These are phyloP conservation scores for Baryphthengus martii DNA, from an alignment of 2,113 vertebrate genomes.

Conservation along the genomic window DNA sequence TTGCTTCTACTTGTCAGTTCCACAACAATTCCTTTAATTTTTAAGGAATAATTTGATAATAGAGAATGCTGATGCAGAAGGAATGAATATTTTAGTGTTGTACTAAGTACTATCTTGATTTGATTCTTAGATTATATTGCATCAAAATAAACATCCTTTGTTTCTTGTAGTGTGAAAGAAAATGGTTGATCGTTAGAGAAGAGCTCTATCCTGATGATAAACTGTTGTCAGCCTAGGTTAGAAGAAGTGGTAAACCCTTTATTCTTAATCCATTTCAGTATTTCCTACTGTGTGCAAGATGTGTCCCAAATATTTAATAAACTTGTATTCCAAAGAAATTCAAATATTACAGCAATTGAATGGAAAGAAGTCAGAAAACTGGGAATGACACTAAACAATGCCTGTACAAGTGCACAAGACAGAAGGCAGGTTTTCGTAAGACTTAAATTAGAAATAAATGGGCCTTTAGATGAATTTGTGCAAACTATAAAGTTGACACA, in stretches of 20 bases:
- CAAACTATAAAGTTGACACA: neutral
- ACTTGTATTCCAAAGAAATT: neutral
- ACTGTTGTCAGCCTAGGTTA: neutral
- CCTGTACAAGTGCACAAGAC: neutral
- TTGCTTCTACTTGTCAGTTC: neutral
- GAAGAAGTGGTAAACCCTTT: neutral
- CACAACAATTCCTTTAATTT: neutral
- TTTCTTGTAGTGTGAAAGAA: neutral
- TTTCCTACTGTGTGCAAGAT: neutral
- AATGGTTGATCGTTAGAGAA: neutral
- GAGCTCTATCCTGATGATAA: neutral
- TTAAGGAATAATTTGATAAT: neutral
- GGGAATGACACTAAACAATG: neutral
- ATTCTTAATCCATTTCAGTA: neutral
- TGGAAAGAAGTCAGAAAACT: neutral
- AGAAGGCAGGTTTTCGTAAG: neutral
- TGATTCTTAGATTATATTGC: neutral
- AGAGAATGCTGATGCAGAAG: neutral
- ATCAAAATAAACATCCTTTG: neutral
- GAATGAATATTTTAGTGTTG: neutral
- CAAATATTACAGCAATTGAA: neutral
- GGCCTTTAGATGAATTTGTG: neutral
- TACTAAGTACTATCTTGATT: neutral
- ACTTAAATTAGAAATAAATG: neutral
- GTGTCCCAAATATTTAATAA: neutral